Evolutionary conservation across 2,797 vertebrate species (phyloP).

Genomic region (Phoeniculus purpureus): DNA sequence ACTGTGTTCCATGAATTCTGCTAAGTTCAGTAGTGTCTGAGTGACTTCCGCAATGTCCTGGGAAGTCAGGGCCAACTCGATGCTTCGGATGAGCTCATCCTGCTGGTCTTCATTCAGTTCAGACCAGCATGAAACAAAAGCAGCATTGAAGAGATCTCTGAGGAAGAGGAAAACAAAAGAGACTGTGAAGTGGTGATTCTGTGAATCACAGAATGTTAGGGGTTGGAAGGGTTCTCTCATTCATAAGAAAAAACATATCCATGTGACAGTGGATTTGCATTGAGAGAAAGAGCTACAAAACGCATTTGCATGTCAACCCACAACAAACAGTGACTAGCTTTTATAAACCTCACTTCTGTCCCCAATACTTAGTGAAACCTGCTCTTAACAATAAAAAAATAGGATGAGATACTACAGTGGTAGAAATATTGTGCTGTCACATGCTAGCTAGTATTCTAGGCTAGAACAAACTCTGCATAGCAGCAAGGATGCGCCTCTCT

Average conservation of each 20-base stretch:
- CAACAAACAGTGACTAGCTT: background rate
- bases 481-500: background rate
- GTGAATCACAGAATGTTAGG: no score
- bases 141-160: constrained; percentile 98
- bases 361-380: background rate
- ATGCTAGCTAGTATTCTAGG: background rate
- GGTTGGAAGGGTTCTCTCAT: no score
- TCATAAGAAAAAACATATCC: background rate
- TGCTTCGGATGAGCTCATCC: constrained; percentile 97
- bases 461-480: background rate
- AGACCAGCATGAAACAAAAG: constrained; percentile 98
- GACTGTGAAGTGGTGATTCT: background rate
- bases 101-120: constrained; percentile 98
- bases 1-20: constrained; percentile 99
- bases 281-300: background rate
- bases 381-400: background rate
- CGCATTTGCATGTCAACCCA: background rate
- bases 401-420: background rate
- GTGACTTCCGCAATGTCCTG: constrained; percentile 99
- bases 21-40: constrained; percentile 95
- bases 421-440: background rate
- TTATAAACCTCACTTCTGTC: background rate
- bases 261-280: background rate
- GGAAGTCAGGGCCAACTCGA: constrained; percentile 93
- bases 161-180: background rate